Base-by-base conservation (phyloP, 2,888 invertebrate species). In the Dusona sp. region DNA sequence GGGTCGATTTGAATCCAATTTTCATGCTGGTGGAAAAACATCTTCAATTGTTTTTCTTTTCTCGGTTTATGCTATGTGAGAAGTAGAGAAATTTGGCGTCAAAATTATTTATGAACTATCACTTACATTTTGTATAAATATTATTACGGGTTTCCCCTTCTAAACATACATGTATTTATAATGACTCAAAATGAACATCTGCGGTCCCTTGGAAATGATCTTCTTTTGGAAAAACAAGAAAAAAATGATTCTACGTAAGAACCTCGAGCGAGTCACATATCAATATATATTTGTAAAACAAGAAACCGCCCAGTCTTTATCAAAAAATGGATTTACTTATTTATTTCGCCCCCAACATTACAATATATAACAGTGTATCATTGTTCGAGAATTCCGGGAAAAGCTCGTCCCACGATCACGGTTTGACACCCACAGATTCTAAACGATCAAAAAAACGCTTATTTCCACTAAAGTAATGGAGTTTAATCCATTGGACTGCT, bases 401-500 rank as follows among this genome's bases (percentile, higher is more conserved):
- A 65, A 33, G 16, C 25, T 29, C 16, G 4, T 54, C 54, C n/a
- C 33, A 68, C 13, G 9, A 67, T 16, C 36, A 51, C n/a, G 77
- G 33, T 38, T 25, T 65, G 36, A 29, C 57, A 81, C 78, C 81
- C 85, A 64, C 82, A 74, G 54, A 65, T 65, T 38, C 22, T 11
- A 67, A 45, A 36, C n/a, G 38, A 51, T n/a, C 29, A 13, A 48
- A 48, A 61, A 38, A 48, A 25, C 45, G 61, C 45, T 70, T 3
- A 22, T 13, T 29, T 51, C 64, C 51, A 51, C 64, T 64, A 51
- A 57, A 75, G 36, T 79, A 83, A 80, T 57, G 64, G 79, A 36
- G 70, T 83, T 65, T 77, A 67, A 86, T 86, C 72, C 51, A 79
- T 77, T 67, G 64, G n/a, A 57, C 7, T 16, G 45, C 45, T n/a